Evolutionary conservation across 1,140 invertebrate species (phyloP).

Genomic region (Atta colombica): DNA sequence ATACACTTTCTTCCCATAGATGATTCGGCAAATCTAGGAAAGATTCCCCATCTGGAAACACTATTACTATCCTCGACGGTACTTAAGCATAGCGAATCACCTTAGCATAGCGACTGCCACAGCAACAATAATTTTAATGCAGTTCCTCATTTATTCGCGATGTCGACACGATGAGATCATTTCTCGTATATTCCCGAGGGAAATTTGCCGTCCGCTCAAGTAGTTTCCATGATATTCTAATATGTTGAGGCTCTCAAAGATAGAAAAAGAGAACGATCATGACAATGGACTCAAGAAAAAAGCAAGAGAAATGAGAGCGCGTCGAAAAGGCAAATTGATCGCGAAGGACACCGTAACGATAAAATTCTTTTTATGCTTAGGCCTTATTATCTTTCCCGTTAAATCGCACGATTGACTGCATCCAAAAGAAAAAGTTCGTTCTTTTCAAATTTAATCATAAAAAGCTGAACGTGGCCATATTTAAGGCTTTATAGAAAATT

Average conservation of each 20-base stretch:
- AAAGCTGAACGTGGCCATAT: constrained; percentile 10
- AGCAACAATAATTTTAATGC: background rate
- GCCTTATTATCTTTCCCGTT: constrained; percentile 72
- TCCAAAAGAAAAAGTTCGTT: constrained; percentile 59
- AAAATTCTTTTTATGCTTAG: constrained; percentile 49
- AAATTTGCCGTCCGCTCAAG: constrained; percentile 26
- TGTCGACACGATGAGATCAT: constrained; percentile 44
- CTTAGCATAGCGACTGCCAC: background rate
- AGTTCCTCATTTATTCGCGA: constrained; percentile 38
- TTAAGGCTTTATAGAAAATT: background rate
- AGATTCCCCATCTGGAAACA: constrained; percentile 33
- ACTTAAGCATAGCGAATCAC: constrained; percentile 39
- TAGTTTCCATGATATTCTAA: constrained; percentile 25
- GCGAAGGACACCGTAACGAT: constrained; percentile 62
- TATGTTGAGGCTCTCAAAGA: background rate
- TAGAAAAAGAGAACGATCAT: constrained; percentile 8
- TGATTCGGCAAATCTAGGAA: constrained; percentile 47
- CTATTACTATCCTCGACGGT: constrained; percentile 25
- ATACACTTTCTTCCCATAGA: constrained; percentile 17
- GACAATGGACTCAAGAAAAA: constrained; percentile 13
- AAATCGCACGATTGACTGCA: constrained; percentile 52
- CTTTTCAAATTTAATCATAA: constrained; percentile 19
- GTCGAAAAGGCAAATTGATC: constrained; percentile 60
- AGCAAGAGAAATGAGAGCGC: constrained; percentile 18
- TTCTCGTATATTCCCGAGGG: constrained; percentile 44